Evolutionary conservation across 2,888 invertebrate genomes (phyloP).

Genomic region (Aspidiotus destructor): DNA sequence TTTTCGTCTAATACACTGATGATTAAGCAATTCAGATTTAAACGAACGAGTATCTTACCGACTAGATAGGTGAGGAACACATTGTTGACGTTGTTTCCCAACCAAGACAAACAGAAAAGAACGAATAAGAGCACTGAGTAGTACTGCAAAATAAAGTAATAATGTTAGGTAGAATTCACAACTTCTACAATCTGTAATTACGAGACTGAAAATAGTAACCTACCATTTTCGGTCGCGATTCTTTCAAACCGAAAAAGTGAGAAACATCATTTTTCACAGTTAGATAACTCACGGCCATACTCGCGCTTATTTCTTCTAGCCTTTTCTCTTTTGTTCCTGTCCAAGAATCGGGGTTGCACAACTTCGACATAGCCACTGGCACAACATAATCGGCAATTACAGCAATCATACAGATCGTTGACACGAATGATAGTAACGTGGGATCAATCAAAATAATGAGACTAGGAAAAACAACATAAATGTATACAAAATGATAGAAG

Average conservation of each 20-base stretch:
- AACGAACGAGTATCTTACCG: constrained; percentile 3
- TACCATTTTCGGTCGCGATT: constrained; percentile 20
- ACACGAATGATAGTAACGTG: constrained; percentile 13
- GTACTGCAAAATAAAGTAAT: constrained; percentile 10
- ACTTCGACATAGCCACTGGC: constrained; percentile 14
- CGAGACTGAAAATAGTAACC: neutral
- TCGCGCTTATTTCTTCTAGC: constrained; percentile 12
- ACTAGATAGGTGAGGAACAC: constrained; percentile 17
- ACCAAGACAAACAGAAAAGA: constrained; percentile 19
- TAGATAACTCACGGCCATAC: constrained; percentile 7
- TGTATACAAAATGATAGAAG: neutral
- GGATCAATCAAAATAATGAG: constrained; percentile 9
- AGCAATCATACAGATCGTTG: constrained; percentile 4
- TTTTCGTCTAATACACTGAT: neutral
- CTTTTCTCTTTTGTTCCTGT: constrained; percentile 28
- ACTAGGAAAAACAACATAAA: neutral
- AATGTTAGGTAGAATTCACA: neutral
- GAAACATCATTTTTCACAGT: neutral
- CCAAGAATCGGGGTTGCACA: constrained; percentile 19
- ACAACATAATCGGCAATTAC: constrained; percentile 13
- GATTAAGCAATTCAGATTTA: neutral
- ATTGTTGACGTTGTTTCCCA: constrained; percentile 28
- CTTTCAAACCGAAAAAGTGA: constrained; percentile 16
- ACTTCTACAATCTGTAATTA: too few species aligned
- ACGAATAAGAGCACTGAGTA: neutral